These are phyloP conservation scores for Agrotis puta DNA, from an alignment of 2,888 invertebrate genomes.

Conservation along the genomic window DNA sequence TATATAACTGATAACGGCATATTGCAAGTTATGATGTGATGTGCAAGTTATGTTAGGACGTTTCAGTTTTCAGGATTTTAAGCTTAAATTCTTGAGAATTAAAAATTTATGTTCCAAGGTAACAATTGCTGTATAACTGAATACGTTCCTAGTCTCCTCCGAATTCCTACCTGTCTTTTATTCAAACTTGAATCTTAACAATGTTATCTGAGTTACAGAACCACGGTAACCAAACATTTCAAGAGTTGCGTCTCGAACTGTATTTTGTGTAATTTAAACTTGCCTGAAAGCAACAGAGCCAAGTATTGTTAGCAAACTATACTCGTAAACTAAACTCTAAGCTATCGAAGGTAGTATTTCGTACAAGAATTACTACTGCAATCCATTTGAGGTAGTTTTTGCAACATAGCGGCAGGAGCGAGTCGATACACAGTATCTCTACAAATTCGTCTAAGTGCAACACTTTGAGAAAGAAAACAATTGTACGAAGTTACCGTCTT, in stretches of 20 bases:
- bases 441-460: slow-evolving; percentile 79
- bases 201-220: slow-evolving; percentile 31
- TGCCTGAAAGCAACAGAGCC: slow-evolving; percentile 45
- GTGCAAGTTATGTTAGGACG: too few relatives aligned
- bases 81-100: neutral
- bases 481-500: slow-evolving; percentile 84
- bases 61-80: neutral
- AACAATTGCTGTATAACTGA: neutral
- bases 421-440: slow-evolving; percentile 68
- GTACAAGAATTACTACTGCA: slow-evolving; percentile 63
- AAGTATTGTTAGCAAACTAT: slow-evolving; percentile 58
- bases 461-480: slow-evolving; percentile 86
- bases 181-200: slow-evolving; percentile 29
- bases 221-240: slow-evolving; percentile 17
- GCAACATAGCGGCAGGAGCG: slow-evolving; percentile 40
- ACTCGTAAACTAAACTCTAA: slow-evolving; percentile 59
- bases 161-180: slow-evolving; percentile 23
- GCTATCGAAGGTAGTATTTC: slow-evolving; percentile 60
- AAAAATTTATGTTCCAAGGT: neutral
- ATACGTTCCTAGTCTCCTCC: neutral
- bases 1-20: neutral
- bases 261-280: slow-evolving; percentile 43
- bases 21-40: neutral
- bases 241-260: slow-evolving; percentile 28
- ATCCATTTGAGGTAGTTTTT: slow-evolving; percentile 65